Conservation (phyloP, 2,113 vertebrate species). For the Odocoileus virginianus region DNA sequence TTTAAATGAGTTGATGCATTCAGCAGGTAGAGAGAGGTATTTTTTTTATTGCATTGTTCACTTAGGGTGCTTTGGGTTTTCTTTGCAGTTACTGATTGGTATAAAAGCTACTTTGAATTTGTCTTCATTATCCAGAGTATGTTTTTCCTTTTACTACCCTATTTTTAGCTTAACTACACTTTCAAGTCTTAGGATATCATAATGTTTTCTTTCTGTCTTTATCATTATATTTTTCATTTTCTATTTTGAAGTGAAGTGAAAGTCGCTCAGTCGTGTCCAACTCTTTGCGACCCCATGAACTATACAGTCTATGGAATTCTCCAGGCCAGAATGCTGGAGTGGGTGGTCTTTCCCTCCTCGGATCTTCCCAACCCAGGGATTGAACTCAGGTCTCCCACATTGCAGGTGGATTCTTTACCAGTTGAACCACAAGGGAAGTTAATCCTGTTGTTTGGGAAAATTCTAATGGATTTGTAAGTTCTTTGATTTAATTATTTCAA, state of each 20-base stretch:
- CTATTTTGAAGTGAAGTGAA: background rate
- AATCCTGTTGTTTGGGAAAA: background rate
- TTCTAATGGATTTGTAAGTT: background rate
- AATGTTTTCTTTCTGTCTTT: background rate
- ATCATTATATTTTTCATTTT: background rate
- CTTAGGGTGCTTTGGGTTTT: background rate
- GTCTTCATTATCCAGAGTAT: background rate
- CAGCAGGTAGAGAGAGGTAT: background rate
- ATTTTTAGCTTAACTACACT: background rate
- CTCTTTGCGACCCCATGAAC: background rate
- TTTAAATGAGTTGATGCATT: background rate
- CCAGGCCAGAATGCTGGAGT: background rate
- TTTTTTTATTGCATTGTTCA: background rate
- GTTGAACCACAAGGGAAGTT: background rate
- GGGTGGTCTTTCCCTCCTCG: background rate
- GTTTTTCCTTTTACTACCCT: background rate
- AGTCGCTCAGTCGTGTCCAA: background rate
- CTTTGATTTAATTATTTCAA: background rate
- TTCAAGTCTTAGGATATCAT: background rate
- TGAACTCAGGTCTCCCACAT: background rate
- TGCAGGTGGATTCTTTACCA: background rate
- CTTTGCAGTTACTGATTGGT: background rate
- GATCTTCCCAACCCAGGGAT: background rate
- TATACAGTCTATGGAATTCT: background rate
- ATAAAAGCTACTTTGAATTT: constrained; percentile 30